Conservation (phyloP, 2,113 vertebrate species). For the Tapirus terrestris region DNA sequence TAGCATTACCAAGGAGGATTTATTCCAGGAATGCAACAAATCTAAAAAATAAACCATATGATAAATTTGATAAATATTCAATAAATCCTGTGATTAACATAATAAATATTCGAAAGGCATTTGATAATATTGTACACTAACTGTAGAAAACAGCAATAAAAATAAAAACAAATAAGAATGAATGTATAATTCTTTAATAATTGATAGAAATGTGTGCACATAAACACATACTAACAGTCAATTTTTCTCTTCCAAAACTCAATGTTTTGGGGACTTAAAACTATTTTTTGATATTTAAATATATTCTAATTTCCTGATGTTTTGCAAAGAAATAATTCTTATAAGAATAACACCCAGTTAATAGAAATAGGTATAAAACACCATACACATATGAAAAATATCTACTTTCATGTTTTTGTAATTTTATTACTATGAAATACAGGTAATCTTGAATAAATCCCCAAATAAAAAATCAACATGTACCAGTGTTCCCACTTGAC, state of each 20-base stretch:
- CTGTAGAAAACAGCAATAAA: not conserved
- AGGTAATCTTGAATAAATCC: not conserved
- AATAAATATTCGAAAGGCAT: not conserved
- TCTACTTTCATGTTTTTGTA: not conserved
- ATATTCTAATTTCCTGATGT: not conserved
- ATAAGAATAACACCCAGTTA: not conserved
- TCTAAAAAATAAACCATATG: not conserved
- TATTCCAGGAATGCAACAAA: not conserved
- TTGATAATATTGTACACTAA: not conserved
- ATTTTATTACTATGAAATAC: not conserved
- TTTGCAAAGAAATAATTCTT: not conserved
- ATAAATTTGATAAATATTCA: not conserved
- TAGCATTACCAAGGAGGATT: not conserved
- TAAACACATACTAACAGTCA: not conserved
- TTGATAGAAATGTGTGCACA: not conserved
- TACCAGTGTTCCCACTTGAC: not conserved
- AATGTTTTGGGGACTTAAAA: not conserved
- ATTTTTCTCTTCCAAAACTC: not conserved
- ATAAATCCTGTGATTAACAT: not conserved
- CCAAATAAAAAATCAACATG: not conserved
- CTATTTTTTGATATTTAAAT: not conserved
- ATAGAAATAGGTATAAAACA: not conserved
- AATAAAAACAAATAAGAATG: not conserved
- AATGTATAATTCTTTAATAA: not conserved
- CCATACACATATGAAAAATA: not conserved